Base-by-base conservation (phyloP, 2,888 invertebrate genomes). In the Mythimna pallens region DNA sequence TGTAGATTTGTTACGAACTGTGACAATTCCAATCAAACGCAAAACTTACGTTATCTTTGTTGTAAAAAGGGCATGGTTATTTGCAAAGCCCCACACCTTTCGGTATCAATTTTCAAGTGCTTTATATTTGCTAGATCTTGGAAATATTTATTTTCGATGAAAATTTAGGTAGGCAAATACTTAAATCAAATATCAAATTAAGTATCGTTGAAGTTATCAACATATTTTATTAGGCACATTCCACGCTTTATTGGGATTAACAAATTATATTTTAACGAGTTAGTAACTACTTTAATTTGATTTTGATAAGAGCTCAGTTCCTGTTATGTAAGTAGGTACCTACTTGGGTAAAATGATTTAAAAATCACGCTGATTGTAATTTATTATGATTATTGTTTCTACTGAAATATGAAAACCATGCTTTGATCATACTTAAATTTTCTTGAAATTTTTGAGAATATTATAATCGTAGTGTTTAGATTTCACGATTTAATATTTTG, bases 201-300 rank as follows among this genome's bases (percentile, higher is more conserved):
- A 73, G 64, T 34, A 64, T 65, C 1, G 40, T 10, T 43, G 10
- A 52, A 25, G 2, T 25, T 65, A 73, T 54, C 34, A 54, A 34
- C 2, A 43, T n/a, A 30, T 30, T 30, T 17, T 64, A 64, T 52
- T 52, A 34, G 10, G 73, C 20, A 47, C 22, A 40, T 57, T 74
- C n/a, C n/a, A 61, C 10, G 59, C 36, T 54, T 20, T 43, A 36
- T 10, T 65, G 12, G 25, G 36, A 59, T 65, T 73, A 59, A 61
- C 36, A 74, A 74, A 66, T 74, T 22, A 22, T 55, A 34, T 55
- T 65, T 61, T 36, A 61, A 74, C n/a, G 65, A 61, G 43, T 17
- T 36, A 61, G 54, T 20, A 36, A 55, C n/a, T 30, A 52, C 7
- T 50, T 25, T n/a, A 59, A 47, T 73, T 72, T 10, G 58, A 58